Conservation (phyloP, 2,113 vertebrate genomes). For the Sorex araneus region DNA sequence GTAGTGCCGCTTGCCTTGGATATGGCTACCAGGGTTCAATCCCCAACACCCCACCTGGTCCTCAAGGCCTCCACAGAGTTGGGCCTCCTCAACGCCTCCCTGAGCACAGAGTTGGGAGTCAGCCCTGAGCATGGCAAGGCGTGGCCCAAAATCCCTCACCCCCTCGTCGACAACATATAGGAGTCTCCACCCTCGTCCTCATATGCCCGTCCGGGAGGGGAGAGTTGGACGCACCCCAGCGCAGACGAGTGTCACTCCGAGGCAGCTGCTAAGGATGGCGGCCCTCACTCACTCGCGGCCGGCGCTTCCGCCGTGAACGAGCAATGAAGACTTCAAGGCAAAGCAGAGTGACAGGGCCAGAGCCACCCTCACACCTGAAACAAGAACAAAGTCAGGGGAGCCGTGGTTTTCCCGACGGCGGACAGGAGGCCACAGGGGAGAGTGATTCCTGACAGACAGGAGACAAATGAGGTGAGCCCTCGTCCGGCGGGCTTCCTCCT, state of each 20-base stretch:
- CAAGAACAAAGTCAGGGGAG: slow-evolving; percentile 20
- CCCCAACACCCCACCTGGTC: too few species aligned
- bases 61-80: too few species aligned
- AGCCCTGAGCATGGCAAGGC: too few species aligned
- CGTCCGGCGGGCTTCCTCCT: not conserved
- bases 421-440: not conserved
- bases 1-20: too few species aligned
- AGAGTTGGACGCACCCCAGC: not conserved
- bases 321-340: slow-evolving; percentile 9
- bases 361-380: not conserved
- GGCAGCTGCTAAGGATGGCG: not conserved
- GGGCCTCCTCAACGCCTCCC: too few species aligned
- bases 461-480: not conserved
- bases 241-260: not conserved
- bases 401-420: not conserved
- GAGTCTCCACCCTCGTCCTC: not conserved
- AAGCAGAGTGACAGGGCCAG: not conserved
- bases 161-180: too few species aligned
- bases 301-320: too few species aligned
- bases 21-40: too few species aligned
- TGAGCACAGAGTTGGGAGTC: too few species aligned
- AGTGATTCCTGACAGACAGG: not conserved
- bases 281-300: slow-evolving; percentile 1
- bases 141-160: too few species aligned
- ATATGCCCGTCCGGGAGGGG: not conserved